Base-by-base conservation (phyloP, 2,797 vertebrate genomes). In the Anableps anableps region DNA sequence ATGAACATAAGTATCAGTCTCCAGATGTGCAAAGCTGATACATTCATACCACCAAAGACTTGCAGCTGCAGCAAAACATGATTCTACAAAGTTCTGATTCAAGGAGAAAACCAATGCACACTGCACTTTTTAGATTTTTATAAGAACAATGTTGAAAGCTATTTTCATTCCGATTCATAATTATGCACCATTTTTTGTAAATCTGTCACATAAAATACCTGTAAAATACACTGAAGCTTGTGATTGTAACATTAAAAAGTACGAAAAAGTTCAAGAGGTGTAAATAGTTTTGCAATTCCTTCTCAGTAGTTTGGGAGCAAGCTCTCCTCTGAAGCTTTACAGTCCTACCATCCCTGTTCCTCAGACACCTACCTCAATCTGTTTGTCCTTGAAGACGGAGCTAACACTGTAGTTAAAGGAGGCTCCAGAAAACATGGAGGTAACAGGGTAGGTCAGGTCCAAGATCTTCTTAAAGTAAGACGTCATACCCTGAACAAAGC, bases 391-490 rank as follows among this genome's bases (percentile, higher is more conserved):
- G 89, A 98, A 98, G 89, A 97, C 86, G 17, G 93, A 90, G 83
- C 95, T 93, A 85, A 99, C 86, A 90, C 96, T 92, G 13, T 91
- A 96, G 93, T 99, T 98, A 88, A 99, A 98, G 81, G 97, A 94
- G 0, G 97, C 96, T 72, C 98, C 97, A 2, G 97, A 98, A 91
- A 99, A 99, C 97, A 99, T 97, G 41, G 98, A 98, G 11, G 98
- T 99, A 80, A 98, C 94, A 0, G 98, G 98, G 83, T 99, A 99
- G 0, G 98, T 99, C 94, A 99, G 88, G 89, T 99, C 98, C 36
- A 98, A 89, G 43, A 98, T 93, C 21, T 96, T 96, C 93, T 96
- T 98, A 81, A 96, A 95, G 90, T 97, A 91, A 0, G 97, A 98
- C 0, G 96, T 97, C 96, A 98, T 97, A 4, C 96, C 96, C 98